These are phyloP conservation scores for Oryzias celebensis DNA, from an alignment of 2,113 vertebrate genomes.

Conservation along the genomic window DNA sequence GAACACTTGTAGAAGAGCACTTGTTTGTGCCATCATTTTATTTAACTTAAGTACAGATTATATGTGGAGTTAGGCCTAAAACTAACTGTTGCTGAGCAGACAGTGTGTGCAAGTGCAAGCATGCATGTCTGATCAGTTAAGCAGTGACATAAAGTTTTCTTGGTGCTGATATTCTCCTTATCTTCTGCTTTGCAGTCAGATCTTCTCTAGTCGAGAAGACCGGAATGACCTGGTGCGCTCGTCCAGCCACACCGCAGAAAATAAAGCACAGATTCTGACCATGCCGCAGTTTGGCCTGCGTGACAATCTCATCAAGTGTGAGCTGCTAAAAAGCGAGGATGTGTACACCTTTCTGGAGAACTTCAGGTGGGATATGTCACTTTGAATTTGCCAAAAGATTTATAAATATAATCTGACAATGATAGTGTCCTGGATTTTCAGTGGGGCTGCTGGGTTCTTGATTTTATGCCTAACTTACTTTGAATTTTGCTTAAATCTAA, in stretches of 20 bases:
- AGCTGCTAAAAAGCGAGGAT: conserved; percentile 86
- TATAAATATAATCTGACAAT: neutral
- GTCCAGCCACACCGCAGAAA: conserved; percentile 77
- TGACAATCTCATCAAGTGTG: conserved; percentile 88
- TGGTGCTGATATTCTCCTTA: neutral
- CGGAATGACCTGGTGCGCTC: conserved; percentile 80
- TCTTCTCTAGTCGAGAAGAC: conserved; percentile 74
- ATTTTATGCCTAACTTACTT: neutral
- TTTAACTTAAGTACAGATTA: neutral
- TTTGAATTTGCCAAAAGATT: neutral
- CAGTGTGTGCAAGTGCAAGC: neutral
- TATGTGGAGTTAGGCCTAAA: neutral
- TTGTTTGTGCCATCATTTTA: neutral
- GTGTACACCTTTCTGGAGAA: conserved; percentile 84
- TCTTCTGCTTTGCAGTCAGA: conserved; percentile 69
- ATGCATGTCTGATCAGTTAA: neutral
- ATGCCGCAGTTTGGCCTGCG: conserved; percentile 87
- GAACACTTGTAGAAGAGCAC: no score
- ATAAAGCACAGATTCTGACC: conserved; percentile 83
- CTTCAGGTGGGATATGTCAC: conserved; percentile 80
- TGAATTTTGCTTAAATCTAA: neutral
- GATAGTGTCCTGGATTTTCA: no score
- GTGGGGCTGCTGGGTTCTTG: no score
- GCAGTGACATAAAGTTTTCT: conserved; percentile 1
- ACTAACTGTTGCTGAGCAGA: neutral